A percentile compares a stretch with the other conserved stretches of the same genome.
Conservation (phyloP, 2,888 invertebrate species). For the Rhagophthalmus giganteus region DNA sequence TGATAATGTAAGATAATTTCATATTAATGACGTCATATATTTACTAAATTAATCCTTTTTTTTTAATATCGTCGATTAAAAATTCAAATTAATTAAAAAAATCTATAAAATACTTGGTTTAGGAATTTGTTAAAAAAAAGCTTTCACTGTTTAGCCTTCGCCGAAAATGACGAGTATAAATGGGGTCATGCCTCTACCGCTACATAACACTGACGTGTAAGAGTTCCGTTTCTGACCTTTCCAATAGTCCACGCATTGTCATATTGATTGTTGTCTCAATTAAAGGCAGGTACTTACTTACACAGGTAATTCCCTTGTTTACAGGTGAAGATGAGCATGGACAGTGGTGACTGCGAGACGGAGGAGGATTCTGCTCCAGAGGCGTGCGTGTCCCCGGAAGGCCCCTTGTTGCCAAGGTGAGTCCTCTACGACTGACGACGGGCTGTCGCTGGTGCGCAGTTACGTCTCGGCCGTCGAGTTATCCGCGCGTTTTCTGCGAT, state of each 20-base stretch:
- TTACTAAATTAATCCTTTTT: too few species aligned
- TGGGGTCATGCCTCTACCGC: slow-evolving; percentile 4
- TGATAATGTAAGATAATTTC: too few species aligned
- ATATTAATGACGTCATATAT: too few species aligned
- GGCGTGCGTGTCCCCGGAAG: slow-evolving; percentile 51
- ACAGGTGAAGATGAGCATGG: slow-evolving; percentile 44
- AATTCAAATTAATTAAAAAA: too few species aligned
- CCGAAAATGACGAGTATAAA: not conserved
- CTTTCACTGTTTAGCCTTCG: not conserved
- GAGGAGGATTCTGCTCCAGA: slow-evolving; percentile 54
- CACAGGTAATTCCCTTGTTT: slow-evolving; percentile 17
- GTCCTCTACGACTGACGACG: slow-evolving; percentile 29
- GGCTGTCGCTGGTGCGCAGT: slow-evolving; percentile 33
- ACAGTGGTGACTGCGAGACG: slow-evolving; percentile 51
- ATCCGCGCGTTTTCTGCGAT: slow-evolving; percentile 25
- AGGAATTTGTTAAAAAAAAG: too few species aligned
- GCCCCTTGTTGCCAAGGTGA: slow-evolving; percentile 49
- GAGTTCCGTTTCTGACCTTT: slow-evolving; percentile 33
- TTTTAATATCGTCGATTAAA: too few species aligned
- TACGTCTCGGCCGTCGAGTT: slow-evolving; percentile 34
- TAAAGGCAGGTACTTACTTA: slow-evolving; percentile 13
- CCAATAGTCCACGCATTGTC: slow-evolving; percentile 30
- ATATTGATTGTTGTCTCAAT: slow-evolving; percentile 17
- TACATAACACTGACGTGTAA: not conserved
- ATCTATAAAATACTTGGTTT: too few species aligned